Evolutionary conservation across 2,113 vertebrate genomes (phyloP).

Genomic region (Uria lomvia): DNA sequence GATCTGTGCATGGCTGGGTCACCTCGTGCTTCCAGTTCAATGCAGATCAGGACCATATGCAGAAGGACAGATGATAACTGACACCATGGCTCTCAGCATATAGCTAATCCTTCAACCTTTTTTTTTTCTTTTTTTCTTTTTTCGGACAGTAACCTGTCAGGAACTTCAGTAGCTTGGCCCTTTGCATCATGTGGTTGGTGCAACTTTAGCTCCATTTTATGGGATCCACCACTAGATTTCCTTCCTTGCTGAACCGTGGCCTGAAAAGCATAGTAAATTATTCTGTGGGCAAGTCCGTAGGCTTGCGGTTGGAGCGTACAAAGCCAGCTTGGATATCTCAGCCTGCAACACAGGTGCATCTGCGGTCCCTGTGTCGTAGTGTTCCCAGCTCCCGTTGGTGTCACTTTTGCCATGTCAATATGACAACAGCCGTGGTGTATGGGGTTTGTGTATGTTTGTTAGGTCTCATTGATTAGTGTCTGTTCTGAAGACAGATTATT

Average conservation of each 20-base stretch:
- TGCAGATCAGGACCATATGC: neutral
- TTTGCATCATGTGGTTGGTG: neutral
- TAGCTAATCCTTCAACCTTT: neutral
- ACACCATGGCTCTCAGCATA: neutral
- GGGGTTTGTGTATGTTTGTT: neutral
- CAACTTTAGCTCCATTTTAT: neutral
- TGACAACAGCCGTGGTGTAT: neutral
- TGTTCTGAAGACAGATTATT: neutral
- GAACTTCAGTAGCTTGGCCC: neutral
- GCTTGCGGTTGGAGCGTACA: neutral
- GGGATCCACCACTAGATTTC: neutral
- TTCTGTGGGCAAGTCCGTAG: neutral
- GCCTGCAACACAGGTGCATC: neutral
- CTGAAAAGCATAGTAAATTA: neutral
- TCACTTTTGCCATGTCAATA: neutral
- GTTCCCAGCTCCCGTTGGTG: neutral
- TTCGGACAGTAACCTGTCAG: neutral
- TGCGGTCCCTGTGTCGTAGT: fast-evolving
- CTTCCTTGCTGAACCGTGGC: neutral
- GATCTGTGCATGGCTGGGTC: neutral
- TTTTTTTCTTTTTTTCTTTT: neutral
- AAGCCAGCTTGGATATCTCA: neutral
- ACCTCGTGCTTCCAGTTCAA: fast-evolving
- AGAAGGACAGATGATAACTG: neutral
- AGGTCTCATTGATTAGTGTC: neutral